phyloP scores from a whole-genome alignment of 2,888 invertebrate species.

The Melikaiella ostensackeni region DNA sequence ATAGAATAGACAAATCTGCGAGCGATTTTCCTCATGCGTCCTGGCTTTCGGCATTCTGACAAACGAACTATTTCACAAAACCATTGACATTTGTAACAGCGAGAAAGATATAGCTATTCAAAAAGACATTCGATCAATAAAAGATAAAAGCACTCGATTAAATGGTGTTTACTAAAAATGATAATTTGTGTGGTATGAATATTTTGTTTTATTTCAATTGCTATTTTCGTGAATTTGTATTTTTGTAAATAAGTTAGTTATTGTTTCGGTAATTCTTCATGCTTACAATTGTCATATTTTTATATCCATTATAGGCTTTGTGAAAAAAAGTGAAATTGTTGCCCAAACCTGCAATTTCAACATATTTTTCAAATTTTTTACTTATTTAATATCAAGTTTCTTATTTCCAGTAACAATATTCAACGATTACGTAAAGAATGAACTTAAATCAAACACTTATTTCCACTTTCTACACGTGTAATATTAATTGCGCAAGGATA shows the following conservation, averaged over 20 bases:
- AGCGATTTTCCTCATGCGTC: neutral
- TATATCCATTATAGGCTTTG: neutral
- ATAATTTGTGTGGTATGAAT: neutral
- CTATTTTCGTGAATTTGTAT: neutral
- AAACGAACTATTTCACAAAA: too few species aligned
- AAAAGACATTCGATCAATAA: too few species aligned
- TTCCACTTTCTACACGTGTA: neutral
- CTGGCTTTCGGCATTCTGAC: too few species aligned
- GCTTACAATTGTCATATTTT: neutral
- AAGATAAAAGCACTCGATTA: too few species aligned
- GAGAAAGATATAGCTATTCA: too few species aligned
- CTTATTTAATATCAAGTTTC: neutral
- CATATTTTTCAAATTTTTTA: neutral
- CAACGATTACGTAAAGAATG: neutral
- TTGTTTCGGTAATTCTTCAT: neutral
- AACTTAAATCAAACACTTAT: neutral
- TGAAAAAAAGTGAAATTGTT: slow-evolving; percentile 5
- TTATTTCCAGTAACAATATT: neutral
- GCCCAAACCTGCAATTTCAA: neutral
- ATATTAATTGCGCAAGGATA: neutral
- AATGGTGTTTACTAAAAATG: neutral
- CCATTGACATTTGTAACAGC: too few species aligned
- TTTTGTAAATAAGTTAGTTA: neutral
- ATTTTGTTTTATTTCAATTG: neutral
- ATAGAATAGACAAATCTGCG: neutral